These are phyloP conservation scores for Labroides dimidiatus DNA, from an alignment of 2,797 vertebrate genomes.

Conservation along the genomic window DNA sequence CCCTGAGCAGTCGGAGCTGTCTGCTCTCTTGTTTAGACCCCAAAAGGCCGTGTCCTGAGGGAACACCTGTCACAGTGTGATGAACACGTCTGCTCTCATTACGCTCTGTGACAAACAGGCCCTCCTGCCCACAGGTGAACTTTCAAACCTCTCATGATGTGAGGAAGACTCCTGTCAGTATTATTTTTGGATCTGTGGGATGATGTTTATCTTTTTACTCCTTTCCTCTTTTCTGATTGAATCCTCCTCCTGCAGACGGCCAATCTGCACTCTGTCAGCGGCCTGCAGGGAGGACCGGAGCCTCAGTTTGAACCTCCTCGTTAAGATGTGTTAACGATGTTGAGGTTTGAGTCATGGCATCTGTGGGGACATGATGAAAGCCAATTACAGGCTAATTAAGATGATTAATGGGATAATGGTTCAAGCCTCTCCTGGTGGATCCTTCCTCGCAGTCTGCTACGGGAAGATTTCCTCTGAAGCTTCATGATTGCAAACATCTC, in stretches of 20 bases:
- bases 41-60: constrained; percentile 18
- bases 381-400: constrained; percentile 76
- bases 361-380: constrained; percentile 71
- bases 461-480: background rate
- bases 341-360: constrained; percentile 71
- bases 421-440: constrained; percentile 61
- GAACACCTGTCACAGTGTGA: constrained; percentile 27
- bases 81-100: constrained; percentile 50
- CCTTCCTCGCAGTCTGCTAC: constrained; percentile 40
- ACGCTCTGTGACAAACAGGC: constrained; percentile 27
- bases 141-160: background rate
- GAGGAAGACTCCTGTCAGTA: constrained; percentile 30
- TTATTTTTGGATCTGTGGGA: constrained; percentile 32
- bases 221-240: constrained; percentile 11
- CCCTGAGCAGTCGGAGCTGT: background rate
- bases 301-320: constrained; percentile 37
- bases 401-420: constrained; percentile 79
- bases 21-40: constrained; percentile 18
- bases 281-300: constrained; percentile 33
- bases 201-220: constrained; percentile 41
- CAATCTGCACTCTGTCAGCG: constrained; percentile 4
- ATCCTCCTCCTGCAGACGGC: background rate
- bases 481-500: no score
- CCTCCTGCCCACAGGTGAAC: constrained; percentile 35
- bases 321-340: constrained; percentile 20